These are phyloP conservation scores for Diabrotica undecimpunctata DNA, from an alignment of 1,140 invertebrate species.

Conservation along the genomic window DNA sequence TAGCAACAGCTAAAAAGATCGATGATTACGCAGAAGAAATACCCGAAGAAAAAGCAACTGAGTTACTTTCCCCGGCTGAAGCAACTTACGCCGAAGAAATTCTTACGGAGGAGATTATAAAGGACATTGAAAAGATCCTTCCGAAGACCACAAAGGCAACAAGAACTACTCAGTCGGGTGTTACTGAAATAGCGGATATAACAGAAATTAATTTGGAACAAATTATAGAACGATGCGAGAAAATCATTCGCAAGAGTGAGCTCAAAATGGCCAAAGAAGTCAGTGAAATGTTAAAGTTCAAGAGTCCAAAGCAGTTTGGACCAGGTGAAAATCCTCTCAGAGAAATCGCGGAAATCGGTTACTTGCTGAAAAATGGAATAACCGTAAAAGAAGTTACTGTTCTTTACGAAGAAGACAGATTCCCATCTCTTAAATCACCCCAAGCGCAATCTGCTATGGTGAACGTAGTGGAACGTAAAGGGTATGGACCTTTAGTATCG, in stretches of 20 bases:
- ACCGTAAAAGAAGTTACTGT: slow-evolving; percentile 72
- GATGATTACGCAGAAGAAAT: slow-evolving; percentile 53
- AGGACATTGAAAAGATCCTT: slow-evolving; percentile 50
- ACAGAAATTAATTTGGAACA: slow-evolving; percentile 52
- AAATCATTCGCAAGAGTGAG: slow-evolving; percentile 57
- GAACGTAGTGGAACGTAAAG: slow-evolving; percentile 74
- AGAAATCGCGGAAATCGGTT: slow-evolving; percentile 77
- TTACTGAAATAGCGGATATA: slow-evolving; percentile 48
- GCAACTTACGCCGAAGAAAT: slow-evolving; percentile 58
- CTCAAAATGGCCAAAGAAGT: slow-evolving; percentile 66
- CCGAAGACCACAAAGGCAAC: slow-evolving; percentile 44
- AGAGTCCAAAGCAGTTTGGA: slow-evolving; percentile 74
- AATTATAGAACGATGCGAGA: slow-evolving; percentile 56
- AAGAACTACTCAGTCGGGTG: slow-evolving; percentile 42
- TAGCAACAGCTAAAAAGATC: slow-evolving; percentile 60
- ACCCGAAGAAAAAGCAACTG: slow-evolving; percentile 51
- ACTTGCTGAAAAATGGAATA: slow-evolving; percentile 69
- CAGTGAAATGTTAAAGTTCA: slow-evolving; percentile 66
- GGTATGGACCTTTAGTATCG: slow-evolving; percentile 72
- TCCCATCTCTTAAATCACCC: slow-evolving; percentile 70
- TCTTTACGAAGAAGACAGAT: slow-evolving; percentile 71
- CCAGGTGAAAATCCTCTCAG: slow-evolving; percentile 70
- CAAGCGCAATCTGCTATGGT: slow-evolving; percentile 78
- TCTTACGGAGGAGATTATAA: slow-evolving; percentile 53
- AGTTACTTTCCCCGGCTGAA: slow-evolving; percentile 54